Evolutionary conservation across 1,140 invertebrate species (phyloP).

Genomic region (Penaeus japonicus): DNA sequence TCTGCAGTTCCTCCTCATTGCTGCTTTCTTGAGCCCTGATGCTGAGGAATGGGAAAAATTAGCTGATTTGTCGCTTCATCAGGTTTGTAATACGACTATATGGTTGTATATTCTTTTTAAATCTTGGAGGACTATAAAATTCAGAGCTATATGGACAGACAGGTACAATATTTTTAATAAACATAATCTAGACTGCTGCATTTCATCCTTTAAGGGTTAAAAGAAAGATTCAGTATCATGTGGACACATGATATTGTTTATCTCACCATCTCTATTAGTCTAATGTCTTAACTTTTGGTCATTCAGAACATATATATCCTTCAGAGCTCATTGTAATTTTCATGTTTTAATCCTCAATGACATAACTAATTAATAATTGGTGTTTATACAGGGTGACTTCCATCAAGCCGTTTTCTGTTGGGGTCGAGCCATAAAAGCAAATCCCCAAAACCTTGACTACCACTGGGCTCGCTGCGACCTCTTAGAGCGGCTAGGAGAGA

Average conservation of each 20-base stretch:
- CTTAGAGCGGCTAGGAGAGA: conserved; percentile 76
- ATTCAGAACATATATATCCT: too few species aligned
- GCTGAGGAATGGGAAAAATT: conserved; percentile 85
- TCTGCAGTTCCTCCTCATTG: conserved; percentile 85
- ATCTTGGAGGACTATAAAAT: conserved; percentile 66
- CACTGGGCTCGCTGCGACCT: conserved; percentile 78
- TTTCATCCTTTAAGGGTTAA: too few species aligned
- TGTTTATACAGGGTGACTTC: conserved; percentile 24
- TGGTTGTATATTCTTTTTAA: conserved; percentile 72
- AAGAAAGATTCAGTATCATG: too few species aligned
- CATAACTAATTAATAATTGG: not conserved
- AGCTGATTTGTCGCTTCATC: conserved; percentile 79
- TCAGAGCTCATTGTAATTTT: too few species aligned
- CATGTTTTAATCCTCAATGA: too few species aligned
- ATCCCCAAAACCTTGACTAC: conserved; percentile 74
- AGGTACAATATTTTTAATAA: too few species aligned
- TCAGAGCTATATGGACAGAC: too few species aligned
- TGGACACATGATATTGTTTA: too few species aligned
- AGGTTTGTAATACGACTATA: conserved; percentile 77
- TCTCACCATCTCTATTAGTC: too few species aligned
- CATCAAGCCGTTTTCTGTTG: conserved; percentile 58
- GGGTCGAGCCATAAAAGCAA: conserved; percentile 72
- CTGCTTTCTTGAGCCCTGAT: conserved; percentile 82
- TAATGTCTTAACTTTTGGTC: too few species aligned
- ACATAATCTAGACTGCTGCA: too few species aligned